phyloP scores from a whole-genome alignment of 2,113 vertebrate genomes.

The Ochotona curzoniae region DNA sequence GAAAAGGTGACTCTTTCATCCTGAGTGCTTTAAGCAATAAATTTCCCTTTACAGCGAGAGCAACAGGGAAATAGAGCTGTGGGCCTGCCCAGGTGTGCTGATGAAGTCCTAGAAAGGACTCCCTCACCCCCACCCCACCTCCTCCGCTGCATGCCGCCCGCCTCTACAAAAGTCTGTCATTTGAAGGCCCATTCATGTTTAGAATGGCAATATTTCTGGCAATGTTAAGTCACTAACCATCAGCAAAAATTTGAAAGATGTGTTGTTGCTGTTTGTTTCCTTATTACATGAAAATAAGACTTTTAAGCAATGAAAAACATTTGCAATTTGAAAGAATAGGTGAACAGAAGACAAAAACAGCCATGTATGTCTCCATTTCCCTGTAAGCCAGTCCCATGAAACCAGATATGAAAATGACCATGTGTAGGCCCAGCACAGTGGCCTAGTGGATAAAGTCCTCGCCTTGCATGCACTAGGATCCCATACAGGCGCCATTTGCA shows the following conservation, averaged over 20 bases:
- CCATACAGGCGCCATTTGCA: no score
- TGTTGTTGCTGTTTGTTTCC: not conserved
- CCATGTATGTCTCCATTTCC: not conserved
- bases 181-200: not conserved
- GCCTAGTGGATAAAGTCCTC: no score
- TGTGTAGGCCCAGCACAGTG: not conserved
- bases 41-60: not conserved
- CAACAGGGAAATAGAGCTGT: not conserved
- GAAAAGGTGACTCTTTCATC: not conserved
- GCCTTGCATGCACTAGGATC: no score
- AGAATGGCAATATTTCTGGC: not conserved
- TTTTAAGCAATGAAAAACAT: not conserved
- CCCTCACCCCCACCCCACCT: constrained; percentile 4
- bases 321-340: not conserved
- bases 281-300: not conserved
- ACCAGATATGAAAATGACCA: constrained; percentile 24
- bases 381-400: not conserved
- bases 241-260: constrained; percentile 6
- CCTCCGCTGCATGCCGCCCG: not conserved
- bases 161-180: not conserved
- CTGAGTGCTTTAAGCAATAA: constrained; percentile 6
- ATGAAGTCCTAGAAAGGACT: not conserved
- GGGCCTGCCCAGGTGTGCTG: not conserved
- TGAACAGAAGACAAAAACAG: not conserved
- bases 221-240: not conserved